These are phyloP conservation scores for Punctoribates punctum DNA, from an alignment of 2,888 invertebrate genomes.

Conservation along the genomic window DNA sequence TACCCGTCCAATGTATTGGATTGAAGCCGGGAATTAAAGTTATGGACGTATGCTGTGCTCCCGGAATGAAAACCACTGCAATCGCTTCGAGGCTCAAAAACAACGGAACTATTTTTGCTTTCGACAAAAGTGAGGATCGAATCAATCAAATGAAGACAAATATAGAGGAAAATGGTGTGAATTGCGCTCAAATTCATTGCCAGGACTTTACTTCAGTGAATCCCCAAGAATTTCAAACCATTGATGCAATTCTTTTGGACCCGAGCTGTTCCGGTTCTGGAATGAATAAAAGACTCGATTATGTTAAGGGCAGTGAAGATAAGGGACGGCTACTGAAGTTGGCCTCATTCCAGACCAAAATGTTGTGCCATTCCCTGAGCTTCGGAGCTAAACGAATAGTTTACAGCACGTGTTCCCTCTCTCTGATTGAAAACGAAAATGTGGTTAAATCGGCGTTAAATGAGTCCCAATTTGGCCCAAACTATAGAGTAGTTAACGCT, in stretches of 20 bases:
- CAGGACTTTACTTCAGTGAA: slow-evolving; percentile 64
- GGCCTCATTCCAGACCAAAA: slow-evolving; percentile 68
- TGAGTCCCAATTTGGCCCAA: slow-evolving; percentile 51
- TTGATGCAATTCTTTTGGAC: slow-evolving; percentile 89
- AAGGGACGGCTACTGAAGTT: slow-evolving; percentile 52
- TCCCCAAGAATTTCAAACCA: slow-evolving; percentile 61
- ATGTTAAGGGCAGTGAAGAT: slow-evolving; percentile 52
- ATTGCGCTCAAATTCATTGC: slow-evolving; percentile 65
- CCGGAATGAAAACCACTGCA: slow-evolving; percentile 89
- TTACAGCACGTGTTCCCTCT: slow-evolving; percentile 93
- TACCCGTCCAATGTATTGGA: slow-evolving; percentile 73
- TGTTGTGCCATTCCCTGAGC: slow-evolving; percentile 78
- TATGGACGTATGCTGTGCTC: slow-evolving; percentile 95
- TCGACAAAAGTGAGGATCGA: slow-evolving; percentile 69
- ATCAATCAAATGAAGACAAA: slow-evolving; percentile 65
- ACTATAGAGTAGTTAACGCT: slow-evolving; percentile 52
- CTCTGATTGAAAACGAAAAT: slow-evolving; percentile 85
- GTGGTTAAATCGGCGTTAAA: slow-evolving; percentile 72
- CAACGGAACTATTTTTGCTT: slow-evolving; percentile 64
- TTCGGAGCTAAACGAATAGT: slow-evolving; percentile 84
- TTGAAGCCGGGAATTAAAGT: slow-evolving; percentile 69
- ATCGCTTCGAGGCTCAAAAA: slow-evolving; percentile 77
- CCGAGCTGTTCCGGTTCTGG: slow-evolving; percentile 94
- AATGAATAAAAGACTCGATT: slow-evolving; percentile 59
- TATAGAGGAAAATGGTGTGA: slow-evolving; percentile 63